A percentile compares a stretch with the other conserved stretches of the same genome.
Conservation (phyloP, 2,113 vertebrate species). For the Microtus ochrogaster region DNA sequence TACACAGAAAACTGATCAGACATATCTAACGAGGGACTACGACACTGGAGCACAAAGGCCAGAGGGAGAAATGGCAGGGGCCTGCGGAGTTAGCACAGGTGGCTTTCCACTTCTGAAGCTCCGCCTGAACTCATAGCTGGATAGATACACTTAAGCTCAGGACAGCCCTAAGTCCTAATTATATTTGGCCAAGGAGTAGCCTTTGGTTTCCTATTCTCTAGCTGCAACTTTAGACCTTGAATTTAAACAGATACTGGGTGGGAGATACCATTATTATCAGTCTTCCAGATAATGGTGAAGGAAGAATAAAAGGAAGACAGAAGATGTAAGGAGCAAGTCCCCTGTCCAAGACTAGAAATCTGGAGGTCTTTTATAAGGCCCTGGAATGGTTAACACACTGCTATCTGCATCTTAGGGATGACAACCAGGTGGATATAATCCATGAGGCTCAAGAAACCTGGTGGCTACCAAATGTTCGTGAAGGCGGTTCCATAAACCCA, state of each 20-base stretch:
- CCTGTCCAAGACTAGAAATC: background rate
- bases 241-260: background rate
- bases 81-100: background rate
- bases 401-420: background rate
- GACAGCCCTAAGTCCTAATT: background rate
- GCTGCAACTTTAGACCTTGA: background rate
- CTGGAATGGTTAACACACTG: background rate
- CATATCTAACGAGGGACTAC: background rate
- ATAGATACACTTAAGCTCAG: no score
- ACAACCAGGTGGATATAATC: background rate
- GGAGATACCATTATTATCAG: background rate
- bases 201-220: slow-evolving; percentile 28
- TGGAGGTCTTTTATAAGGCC: background rate
- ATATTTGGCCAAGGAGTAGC: background rate
- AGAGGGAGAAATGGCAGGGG: background rate
- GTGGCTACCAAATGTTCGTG: background rate
- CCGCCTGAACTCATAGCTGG: no score
- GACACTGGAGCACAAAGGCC: background rate
- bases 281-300: background rate
- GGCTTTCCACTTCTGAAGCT: background rate
- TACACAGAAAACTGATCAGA: background rate
- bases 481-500: background rate
- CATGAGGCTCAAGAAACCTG: background rate
- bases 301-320: background rate
- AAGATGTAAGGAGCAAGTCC: no score